Evolutionary conservation across 2,797 vertebrate species (phyloP), one percentile per base, ranked within the genome.

Genomic region (Eleutherodactylus coqui): DNA sequence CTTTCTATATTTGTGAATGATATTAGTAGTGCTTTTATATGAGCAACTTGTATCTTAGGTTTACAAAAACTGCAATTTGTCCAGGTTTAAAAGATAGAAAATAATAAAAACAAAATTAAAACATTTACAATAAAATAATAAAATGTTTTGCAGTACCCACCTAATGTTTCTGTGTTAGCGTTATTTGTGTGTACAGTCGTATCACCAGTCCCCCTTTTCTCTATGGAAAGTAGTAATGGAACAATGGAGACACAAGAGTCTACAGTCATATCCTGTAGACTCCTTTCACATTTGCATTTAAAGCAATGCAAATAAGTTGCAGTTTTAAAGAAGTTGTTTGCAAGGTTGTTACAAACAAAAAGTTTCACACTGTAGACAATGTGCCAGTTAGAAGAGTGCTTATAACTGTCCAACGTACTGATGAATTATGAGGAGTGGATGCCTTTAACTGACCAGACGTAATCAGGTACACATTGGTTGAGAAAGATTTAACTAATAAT

Each of bases 91-190:
- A 75, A 49, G 14, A 29, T 9, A 38, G 9, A 55, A 77, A 82
- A 82, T 70, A 0, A 70, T 24, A 49, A 49, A 21, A 67, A 69
- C 62, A 51, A 58, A 82, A 58, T n/a, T 1, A n/a, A 55, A 69
- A 81, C 29, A 36, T 82, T 43, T 72, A 58, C 49, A 73, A 58
- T 53, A 82, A 55, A 82, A 81, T 19, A 51, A 69, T 14, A 81
- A 67, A 47, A 47, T 62, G n/a, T 10, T 58, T 82, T 27, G 49
- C 24, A 82, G 80, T 82, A 82, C 67, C 80, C 80, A 82, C 80
- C 80, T 82, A 82, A 82, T 82, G 38, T 38, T 82, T 82, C 80
- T 82, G 80, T 73, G 64, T 82, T 82, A 82, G 80, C 21, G 34
- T 73, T 81, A 82, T 82, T 82, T 82, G 67, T 82, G 67, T 82